phyloP scores from a whole-genome alignment of 2,888 invertebrate species.

The Caenorhabditis sp. region DNA sequence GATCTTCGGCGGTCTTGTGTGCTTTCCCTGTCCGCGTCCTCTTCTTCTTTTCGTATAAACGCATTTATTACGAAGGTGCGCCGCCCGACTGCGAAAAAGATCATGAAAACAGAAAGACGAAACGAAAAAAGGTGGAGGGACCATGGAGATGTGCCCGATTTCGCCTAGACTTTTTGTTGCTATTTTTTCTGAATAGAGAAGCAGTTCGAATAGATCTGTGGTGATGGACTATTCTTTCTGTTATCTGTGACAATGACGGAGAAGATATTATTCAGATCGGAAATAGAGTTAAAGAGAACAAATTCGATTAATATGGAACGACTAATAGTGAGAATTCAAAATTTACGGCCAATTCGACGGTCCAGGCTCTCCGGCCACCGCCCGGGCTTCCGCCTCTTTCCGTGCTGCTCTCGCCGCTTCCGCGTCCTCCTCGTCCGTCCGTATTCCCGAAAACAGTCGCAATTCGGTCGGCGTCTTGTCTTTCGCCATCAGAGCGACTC shows the following conservation, averaged over 20 bases:
- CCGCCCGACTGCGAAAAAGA: no score
- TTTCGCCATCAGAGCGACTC: not conserved
- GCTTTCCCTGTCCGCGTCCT: conserved; percentile 12
- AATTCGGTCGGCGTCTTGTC: not conserved
- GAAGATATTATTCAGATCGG: no score
- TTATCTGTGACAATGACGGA: no score
- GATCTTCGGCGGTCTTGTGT: conserved; percentile 27
- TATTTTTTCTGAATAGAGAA: not conserved
- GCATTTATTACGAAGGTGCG: conserved; percentile 37
- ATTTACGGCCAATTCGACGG: no score
- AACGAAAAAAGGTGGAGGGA: not conserved
- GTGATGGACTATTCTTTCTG: no score
- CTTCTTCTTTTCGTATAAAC: conserved; percentile 12
- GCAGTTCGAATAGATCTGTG: no score
- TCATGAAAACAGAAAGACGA: not conserved
- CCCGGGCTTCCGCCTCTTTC: not conserved
- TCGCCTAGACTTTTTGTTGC: not conserved
- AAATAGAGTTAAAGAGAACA: no score
- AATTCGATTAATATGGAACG: no score
- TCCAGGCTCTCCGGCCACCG: no score
- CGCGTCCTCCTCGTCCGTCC: not conserved
- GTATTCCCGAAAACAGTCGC: not conserved
- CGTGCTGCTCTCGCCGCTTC: no score
- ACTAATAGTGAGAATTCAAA: no score
- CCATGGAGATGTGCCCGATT: not conserved